A percentile compares a stretch with the other conserved stretches of the same genome.
These are phyloP conservation scores for Tuberolachnus salignus DNA, from an alignment of 2,888 invertebrate species.

Conservation along the genomic window DNA sequence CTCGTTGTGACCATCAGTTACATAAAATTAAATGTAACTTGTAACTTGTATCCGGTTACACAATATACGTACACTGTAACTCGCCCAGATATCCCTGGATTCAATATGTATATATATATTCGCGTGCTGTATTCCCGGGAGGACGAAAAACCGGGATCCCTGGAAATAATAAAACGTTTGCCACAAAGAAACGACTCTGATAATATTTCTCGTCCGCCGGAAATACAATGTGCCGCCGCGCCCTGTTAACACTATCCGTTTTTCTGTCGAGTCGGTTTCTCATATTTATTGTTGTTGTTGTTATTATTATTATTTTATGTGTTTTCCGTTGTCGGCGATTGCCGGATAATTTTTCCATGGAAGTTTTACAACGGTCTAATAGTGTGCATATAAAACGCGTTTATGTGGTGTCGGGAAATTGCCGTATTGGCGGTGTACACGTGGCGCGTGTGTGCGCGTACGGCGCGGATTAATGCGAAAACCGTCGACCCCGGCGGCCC, in stretches of 20 bases:
- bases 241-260: conserved; percentile 30
- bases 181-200: conserved; percentile 3
- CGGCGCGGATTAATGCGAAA: conserved; percentile 25
- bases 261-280: neutral
- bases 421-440: neutral
- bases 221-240: neutral
- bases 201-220: neutral
- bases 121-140: too few relatives aligned
- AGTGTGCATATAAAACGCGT: neutral
- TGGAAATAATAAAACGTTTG: conserved; percentile 13
- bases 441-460: neutral
- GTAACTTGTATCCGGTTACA: too few relatives aligned
- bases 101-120: too few relatives aligned
- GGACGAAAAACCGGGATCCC: conserved; percentile 20
- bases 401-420: neutral
- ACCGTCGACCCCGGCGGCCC: neutral
- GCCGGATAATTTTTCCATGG: neutral
- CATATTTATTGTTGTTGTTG: too few relatives aligned
- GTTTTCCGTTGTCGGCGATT: neutral
- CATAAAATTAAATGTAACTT: too few relatives aligned
- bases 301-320: conserved; percentile 1
- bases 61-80: too few relatives aligned
- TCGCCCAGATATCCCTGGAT: too few relatives aligned
- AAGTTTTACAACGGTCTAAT: conserved; percentile 14
- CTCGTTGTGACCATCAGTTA: too few relatives aligned